Evolutionary conservation across 2,888 invertebrate genomes (phyloP).

Genomic region (Dermolepida albohirtum): DNA sequence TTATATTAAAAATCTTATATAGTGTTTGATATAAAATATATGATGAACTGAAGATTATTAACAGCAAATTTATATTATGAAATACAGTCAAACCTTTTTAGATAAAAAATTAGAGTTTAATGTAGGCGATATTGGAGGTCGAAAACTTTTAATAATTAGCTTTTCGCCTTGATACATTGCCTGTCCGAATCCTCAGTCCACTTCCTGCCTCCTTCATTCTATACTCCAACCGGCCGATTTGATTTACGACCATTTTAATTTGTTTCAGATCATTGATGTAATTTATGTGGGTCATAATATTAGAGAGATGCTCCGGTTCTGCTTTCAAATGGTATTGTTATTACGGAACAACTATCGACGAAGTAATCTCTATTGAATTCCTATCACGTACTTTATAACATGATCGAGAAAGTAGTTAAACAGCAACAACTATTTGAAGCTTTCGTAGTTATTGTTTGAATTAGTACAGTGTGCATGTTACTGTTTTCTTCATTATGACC

Average conservation of each 20-base stretch:
- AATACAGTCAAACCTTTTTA: slow-evolving; percentile 44
- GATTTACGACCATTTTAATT: slow-evolving; percentile 53
- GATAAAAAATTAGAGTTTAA: slow-evolving; percentile 52
- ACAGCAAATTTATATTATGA: slow-evolving; percentile 50
- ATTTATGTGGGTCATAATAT: slow-evolving; percentile 47
- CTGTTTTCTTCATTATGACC: too few species aligned
- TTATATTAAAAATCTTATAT: too few species aligned
- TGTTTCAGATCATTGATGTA: slow-evolving; percentile 52
- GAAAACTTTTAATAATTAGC: slow-evolving; percentile 54
- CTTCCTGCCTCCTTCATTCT: slow-evolving; percentile 27
- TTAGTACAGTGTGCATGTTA: too few species aligned
- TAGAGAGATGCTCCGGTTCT: slow-evolving; percentile 19
- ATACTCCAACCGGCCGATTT: slow-evolving; percentile 33
- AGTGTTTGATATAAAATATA: too few species aligned
- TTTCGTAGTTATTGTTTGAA: too few species aligned
- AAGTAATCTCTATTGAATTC: too few species aligned
- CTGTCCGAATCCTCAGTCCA: slow-evolving; percentile 47
- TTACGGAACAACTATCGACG: slow-evolving; percentile 8
- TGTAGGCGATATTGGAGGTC: slow-evolving; percentile 48
- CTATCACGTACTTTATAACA: too few species aligned
- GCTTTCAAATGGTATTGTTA: slow-evolving; percentile 9
- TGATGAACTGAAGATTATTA: slow-evolving; percentile 36
- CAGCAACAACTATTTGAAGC: too few species aligned
- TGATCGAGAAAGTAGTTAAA: too few species aligned
- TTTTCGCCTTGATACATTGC: slow-evolving; percentile 50